Conservation (phyloP, 2,888 invertebrate species). For the Drosophila ochracea region DNA sequence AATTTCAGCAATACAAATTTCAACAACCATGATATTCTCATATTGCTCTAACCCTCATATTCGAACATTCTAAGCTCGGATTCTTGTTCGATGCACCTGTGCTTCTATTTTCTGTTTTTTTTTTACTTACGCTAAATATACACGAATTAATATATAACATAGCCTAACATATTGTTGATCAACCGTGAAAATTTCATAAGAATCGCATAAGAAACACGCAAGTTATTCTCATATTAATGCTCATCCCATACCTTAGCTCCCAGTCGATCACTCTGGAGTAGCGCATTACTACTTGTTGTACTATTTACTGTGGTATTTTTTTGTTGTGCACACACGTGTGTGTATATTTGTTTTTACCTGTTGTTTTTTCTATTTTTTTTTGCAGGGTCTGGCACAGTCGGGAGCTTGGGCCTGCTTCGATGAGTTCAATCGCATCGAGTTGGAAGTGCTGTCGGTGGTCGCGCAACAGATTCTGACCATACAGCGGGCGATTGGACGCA, state of each 20-base stretch:
- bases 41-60: no score
- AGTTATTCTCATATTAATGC: background rate
- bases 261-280: background rate
- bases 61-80: no score
- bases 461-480: constrained; percentile 97
- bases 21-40: background rate
- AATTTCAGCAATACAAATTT: no score
- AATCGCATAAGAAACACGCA: background rate
- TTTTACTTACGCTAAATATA: background rate
- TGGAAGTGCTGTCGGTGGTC: constrained; percentile 96
- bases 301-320: constrained; percentile 17
- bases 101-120: background rate
- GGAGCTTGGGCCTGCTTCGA: constrained; percentile 98
- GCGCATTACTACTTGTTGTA: background rate
- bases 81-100: background rate
- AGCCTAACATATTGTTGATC: background rate
- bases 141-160: background rate
- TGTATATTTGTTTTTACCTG: constrained; percentile 8
- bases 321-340: background rate
- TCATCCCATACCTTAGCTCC: background rate
- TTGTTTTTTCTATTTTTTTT: constrained; percentile 14
- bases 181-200: background rate
- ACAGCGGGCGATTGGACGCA: constrained; percentile 93
- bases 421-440: constrained; percentile 96
- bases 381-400: constrained; percentile 93